Percentiles rank a stretch among this genome's conserved stretches.
Evolutionary conservation across 1,140 invertebrate genomes (phyloP).

Genomic region (Drosophila sp.): DNA sequence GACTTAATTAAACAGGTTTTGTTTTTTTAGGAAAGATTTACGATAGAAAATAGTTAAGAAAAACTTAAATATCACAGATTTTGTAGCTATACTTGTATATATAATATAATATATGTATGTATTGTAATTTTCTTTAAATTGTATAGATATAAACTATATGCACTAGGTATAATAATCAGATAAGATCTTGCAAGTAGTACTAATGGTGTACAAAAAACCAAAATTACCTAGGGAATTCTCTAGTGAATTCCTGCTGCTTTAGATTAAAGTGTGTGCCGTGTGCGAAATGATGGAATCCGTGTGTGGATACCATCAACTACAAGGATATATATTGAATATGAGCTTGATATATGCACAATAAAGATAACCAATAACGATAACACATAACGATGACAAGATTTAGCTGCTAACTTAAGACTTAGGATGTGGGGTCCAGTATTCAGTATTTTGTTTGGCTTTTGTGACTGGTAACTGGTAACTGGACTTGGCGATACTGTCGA

Average conservation of each 20-base stretch:
- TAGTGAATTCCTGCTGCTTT: too few relatives aligned
- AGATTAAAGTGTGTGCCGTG: constrained; percentile 5
- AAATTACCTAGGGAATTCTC: too few relatives aligned
- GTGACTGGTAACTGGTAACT: background rate
- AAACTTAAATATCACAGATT: constrained; percentile 83
- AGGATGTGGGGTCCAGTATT: constrained; percentile 5
- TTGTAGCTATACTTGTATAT: constrained; percentile 45
- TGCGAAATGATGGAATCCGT: constrained; percentile 19
- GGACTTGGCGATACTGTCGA: constrained; percentile 51
- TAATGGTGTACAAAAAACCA: background rate
- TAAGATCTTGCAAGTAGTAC: constrained; percentile 40
- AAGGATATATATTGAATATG: constrained; percentile 51
- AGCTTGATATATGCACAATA: constrained; percentile 65
- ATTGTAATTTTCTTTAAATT: constrained; percentile 34
- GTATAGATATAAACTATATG: constrained; percentile 12
- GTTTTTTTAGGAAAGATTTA: constrained; percentile 24
- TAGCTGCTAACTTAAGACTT: constrained; percentile 56
- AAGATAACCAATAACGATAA: constrained; percentile 3
- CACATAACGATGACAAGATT: constrained; percentile 51
- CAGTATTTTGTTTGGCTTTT: background rate
- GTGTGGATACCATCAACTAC: constrained; percentile 15
- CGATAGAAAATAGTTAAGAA: constrained; percentile 77
- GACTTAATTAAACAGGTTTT: constrained; percentile 5
- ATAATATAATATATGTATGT: constrained; percentile 10
- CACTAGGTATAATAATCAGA: constrained; percentile 51